Percentiles rank a stretch among this genome's conserved stretches.
These are phyloP conservation scores for Scaptomyza cyrtandrae DNA, from an alignment of 2,888 invertebrate species.

Conservation along the genomic window DNA sequence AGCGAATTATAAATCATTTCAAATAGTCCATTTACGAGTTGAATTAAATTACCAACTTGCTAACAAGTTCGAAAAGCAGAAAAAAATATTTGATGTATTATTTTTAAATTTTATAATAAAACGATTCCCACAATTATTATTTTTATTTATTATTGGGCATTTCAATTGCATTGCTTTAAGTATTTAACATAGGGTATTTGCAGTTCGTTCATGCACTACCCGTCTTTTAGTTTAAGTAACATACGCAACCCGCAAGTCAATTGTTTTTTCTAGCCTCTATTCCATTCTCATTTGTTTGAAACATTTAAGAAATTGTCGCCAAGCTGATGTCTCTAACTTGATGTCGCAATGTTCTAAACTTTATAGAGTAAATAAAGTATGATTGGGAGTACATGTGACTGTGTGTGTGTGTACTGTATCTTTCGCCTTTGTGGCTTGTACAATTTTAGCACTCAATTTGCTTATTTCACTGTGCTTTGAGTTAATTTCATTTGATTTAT, in stretches of 20 bases:
- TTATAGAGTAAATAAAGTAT: conserved; percentile 65
- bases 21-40: too few species aligned
- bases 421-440: conserved; percentile 48
- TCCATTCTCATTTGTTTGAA: conserved; percentile 66
- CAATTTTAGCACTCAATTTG: conserved; percentile 63
- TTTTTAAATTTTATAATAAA: too few species aligned
- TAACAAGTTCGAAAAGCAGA: too few species aligned
- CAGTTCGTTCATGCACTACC: conserved; percentile 5
- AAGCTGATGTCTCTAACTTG: conserved; percentile 40
- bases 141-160: too few species aligned
- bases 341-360: conserved; percentile 45
- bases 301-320: conserved; percentile 75
- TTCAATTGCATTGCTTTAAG: background rate
- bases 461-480: conserved; percentile 37
- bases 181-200: background rate
- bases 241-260: conserved; percentile 46
- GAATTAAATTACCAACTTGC: too few species aligned
- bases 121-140: too few species aligned
- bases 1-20: too few species aligned
- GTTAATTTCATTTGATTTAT: conserved; percentile 75
- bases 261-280: conserved; percentile 43
- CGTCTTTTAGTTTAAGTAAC: conserved; percentile 36
- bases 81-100: too few species aligned
- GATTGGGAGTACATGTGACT: conserved; percentile 35
- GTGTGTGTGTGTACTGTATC: conserved; percentile 34